Base-by-base conservation (phyloP, 2,113 vertebrate genomes). In the Rhinolophus ferrumequinum region DNA sequence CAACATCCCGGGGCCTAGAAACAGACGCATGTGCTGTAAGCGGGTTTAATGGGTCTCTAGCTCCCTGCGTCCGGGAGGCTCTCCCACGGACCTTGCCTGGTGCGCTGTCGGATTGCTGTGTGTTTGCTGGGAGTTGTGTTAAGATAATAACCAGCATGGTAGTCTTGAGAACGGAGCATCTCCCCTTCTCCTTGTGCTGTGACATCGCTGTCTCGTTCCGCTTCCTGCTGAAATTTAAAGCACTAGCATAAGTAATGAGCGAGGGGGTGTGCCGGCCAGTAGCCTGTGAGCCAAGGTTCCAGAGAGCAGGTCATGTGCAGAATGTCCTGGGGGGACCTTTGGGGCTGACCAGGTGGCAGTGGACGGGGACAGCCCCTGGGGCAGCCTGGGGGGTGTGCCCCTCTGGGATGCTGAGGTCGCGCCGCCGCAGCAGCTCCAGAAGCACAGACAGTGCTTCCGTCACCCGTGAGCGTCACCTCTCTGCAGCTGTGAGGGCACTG, bases 141-240 rank as follows among this genome's bases (percentile, higher is more conserved):
- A 12, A 4, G 64, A 12, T 54, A 58, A 22, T 85, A 26, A n/a
- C 14, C 30, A 28, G 72, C 52, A 52, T 15, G 10, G 9, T 15
- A 0, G 0, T 47, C 44, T 35, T 54, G 1, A 70, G 80, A 41
- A 9, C 33, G 54, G 38, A 41, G 66, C 35, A n/a, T 30, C 4
- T 19, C 72, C 6, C 1, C 19, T 58, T n/a, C 56, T 60, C 2
- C 44, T 72, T n/a, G 3, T 24, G 44, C 41, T 47, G 50, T 1
- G 4, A 28, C 6, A 2, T 2, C 3, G 28, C 4, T 0, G 15
- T 47, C 35, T 18, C 28, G 28, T 56, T 19, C 3, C 1, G 15
- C 67, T 79, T 73, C 28, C 64, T 8, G 58, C 41, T 50, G 10
- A 33, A 52, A 8, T 26, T 50, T 73, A 44, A 60, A 33, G 19